Evolutionary conservation across 2,888 invertebrate species (phyloP), one percentile per base, ranked within the genome.

Genomic region (Artemia sinica): DNA sequence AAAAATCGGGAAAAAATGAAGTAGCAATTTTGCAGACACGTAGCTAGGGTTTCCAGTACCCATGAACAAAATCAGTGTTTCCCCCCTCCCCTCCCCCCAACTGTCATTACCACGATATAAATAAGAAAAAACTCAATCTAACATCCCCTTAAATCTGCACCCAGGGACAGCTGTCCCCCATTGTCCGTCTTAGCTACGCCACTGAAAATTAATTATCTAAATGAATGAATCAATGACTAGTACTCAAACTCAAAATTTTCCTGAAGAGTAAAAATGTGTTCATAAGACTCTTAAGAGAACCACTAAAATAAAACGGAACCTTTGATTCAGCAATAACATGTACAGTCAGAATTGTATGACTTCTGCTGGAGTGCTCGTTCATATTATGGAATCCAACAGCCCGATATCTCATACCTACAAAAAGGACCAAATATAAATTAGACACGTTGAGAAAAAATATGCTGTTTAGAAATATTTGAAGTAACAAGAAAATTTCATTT

Each of bases 301-400:
- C 4, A 13, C 14, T n/a, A 13, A 8, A 41, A n/a, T 11, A 12
- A 28, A 66, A 65, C 58, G n/a, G 67, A 65, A 87, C 85, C 76
- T 87, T 87, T 75, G 87, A 84, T 76, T 93, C 93, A 0, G 90
- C 86, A 51, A 89, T 86, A 73, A 95, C 90, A 75, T 89, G 86
- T 68, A 95, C 88, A 28, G 91, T 89, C n/a, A 95, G 82, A 72
- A 92, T 83, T 7, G 91, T 90, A 81, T 95, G 95, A 74, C 92
- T 92, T 72, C 95, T 85, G 71, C 89, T 89, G 5, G 94, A 95
- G 77, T 89, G 85, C 71, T 94, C 89, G 78, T 95, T 95, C 89
- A 94, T 89, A 70, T 88, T 87, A 81, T 94, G 94, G 68, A 88
- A 82, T 18, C 93, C 92, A 7, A 91, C 88, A 10, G 91, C 87